Percentiles rank a stretch among this genome's conserved stretches.
phyloP scores from a whole-genome alignment of 1,140 invertebrate species.

The Ceratina australensis region DNA sequence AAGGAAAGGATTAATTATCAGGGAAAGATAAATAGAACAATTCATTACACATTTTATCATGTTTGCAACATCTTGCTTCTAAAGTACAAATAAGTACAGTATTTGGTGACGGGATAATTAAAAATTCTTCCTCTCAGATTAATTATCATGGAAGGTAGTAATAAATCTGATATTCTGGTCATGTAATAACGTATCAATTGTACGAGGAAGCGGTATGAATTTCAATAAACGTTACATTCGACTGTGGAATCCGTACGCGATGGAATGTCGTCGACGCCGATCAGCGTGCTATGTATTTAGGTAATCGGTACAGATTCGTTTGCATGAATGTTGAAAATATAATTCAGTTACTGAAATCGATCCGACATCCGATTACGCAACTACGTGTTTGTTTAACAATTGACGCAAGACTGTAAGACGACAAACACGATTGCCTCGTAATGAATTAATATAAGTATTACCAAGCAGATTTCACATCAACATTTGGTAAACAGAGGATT shows the following conservation, averaged over 20 bases:
- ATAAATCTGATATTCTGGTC: constrained; percentile 8
- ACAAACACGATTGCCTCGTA: neutral
- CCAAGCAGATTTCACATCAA: too few species aligned
- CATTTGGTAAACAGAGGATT: neutral
- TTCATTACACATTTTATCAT: too few species aligned
- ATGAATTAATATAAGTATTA: too few species aligned
- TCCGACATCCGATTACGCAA: neutral
- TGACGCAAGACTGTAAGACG: neutral
- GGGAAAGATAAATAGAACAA: too few species aligned
- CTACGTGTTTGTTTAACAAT: neutral
- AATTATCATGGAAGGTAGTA: neutral
- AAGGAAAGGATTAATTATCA: too few species aligned
- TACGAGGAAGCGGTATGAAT: neutral
- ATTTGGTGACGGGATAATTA: too few species aligned
- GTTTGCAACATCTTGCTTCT: too few species aligned
- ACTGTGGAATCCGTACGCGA: neutral
- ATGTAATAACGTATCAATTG: constrained; percentile 10
- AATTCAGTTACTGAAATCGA: neutral
- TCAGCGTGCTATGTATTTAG: neutral
- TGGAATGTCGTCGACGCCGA: neutral
- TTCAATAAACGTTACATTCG: neutral
- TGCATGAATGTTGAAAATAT: neutral
- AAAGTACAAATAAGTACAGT: neutral
- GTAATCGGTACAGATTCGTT: neutral
- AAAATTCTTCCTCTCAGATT: neutral